Conservation (phyloP, 2,888 invertebrate species). For the Drosophila anomelani region DNA sequence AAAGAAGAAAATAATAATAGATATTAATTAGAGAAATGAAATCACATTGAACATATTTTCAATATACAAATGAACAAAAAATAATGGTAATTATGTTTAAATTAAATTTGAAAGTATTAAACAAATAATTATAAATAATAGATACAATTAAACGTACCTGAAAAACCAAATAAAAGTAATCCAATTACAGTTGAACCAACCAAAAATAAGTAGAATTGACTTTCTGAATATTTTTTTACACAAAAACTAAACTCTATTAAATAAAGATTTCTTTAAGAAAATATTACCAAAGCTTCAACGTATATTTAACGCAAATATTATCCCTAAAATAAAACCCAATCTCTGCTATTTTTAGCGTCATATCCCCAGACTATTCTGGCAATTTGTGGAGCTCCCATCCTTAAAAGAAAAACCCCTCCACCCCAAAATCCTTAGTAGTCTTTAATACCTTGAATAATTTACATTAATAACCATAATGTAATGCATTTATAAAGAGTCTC, state of each 20-base stretch:
- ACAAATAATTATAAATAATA: too few species aligned
- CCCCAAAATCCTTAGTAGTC: constrained; percentile 7
- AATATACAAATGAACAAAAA: too few species aligned
- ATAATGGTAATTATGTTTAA: too few species aligned
- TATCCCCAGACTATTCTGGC: not conserved
- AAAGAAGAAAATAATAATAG: not conserved
- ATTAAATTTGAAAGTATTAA: too few species aligned
- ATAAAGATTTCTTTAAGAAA: not conserved
- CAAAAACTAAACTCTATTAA: not conserved
- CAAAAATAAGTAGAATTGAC: too few species aligned
- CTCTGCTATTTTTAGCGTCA: not conserved
- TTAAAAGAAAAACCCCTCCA: too few species aligned
- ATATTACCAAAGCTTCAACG: not conserved
- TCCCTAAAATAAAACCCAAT: not conserved
- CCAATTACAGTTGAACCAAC: too few species aligned
- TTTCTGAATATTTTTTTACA: too few species aligned
- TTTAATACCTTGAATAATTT: constrained; percentile 14
- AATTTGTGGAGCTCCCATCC: constrained; percentile 14
- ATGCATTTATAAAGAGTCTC: constrained; percentile 66
- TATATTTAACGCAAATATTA: not conserved
- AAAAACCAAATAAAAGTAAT: too few species aligned
- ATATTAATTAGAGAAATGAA: too few species aligned
- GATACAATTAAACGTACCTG: too few species aligned
- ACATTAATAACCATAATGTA: constrained; percentile 29
- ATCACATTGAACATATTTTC: not conserved